Conservation (phyloP, 2,888 invertebrate species). For the Cryptocephalus primarius region DNA sequence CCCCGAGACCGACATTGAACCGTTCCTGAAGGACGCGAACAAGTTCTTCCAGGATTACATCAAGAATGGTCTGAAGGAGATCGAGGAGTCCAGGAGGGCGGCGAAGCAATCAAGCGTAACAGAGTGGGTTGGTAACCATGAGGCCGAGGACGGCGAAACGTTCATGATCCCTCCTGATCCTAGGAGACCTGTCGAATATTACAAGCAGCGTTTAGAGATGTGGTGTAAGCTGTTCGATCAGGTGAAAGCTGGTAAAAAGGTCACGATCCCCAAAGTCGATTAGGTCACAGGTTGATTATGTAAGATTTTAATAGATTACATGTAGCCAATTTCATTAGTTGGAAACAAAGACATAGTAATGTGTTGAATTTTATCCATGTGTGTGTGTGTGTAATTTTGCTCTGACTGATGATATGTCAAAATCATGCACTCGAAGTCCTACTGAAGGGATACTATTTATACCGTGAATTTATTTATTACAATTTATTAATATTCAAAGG, state of each 20-base stretch:
- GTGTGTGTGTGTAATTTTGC: no score
- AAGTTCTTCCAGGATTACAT: slow-evolving; percentile 82
- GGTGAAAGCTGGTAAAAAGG: slow-evolving; percentile 11
- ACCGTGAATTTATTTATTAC: no score
- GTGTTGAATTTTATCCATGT: no score
- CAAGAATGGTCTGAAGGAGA: slow-evolving; percentile 59
- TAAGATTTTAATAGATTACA: neutral
- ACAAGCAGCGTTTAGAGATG: slow-evolving; percentile 25
- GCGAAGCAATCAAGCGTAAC: slow-evolving; percentile 5
- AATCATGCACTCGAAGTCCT: no score
- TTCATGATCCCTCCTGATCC: slow-evolving; percentile 1
- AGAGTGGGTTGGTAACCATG: no score
- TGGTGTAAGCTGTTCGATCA: slow-evolving; percentile 25
- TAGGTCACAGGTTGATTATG: no score
- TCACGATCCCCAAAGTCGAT: slow-evolving; percentile 6
- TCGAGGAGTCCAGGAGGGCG: slow-evolving; percentile 33
- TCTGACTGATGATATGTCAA: no score
- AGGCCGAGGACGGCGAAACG: slow-evolving; percentile 9
- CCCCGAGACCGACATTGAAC: slow-evolving; percentile 77
- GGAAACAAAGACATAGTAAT: no score
- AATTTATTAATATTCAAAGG: no score
- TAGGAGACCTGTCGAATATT: slow-evolving; percentile 24
- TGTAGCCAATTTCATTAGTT: neutral
- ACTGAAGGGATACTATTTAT: no score
- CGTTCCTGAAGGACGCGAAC: slow-evolving; percentile 72